phyloP scores from a whole-genome alignment of 2,113 vertebrate genomes.

The Charadrius vociferus region DNA sequence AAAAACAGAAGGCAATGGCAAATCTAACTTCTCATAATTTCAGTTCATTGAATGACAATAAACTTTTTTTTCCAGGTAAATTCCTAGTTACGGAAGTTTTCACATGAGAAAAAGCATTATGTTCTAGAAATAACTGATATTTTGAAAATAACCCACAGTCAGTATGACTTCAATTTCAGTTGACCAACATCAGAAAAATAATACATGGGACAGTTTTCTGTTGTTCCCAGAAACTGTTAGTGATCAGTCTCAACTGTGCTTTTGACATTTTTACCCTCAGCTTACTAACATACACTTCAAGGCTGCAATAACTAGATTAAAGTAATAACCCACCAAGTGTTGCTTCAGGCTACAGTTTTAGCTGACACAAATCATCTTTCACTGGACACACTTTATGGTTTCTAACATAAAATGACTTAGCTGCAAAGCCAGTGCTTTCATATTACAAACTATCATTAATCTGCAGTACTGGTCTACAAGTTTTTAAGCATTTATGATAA shows the following conservation, averaged over 20 bases:
- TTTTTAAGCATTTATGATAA: background rate
- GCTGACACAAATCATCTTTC: constrained; percentile 75
- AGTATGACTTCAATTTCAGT: background rate
- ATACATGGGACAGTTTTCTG: background rate
- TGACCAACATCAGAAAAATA: background rate
- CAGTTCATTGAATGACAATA: background rate
- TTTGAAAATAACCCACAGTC: background rate
- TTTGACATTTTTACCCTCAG: constrained; percentile 61
- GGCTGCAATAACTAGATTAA: constrained; percentile 77
- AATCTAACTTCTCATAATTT: background rate
- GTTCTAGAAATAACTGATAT: background rate
- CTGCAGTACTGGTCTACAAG: background rate
- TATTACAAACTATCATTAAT: constrained; percentile 38
- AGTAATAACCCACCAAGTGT: constrained; percentile 70
- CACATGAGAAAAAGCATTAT: background rate
- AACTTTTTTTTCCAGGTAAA: background rate
- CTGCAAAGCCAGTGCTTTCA: constrained; percentile 41
- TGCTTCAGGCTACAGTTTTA: constrained; percentile 69
- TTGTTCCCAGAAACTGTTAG: constrained; percentile 37
- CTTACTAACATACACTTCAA: constrained; percentile 68
- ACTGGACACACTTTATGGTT: constrained; percentile 58
- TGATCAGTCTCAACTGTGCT: constrained; percentile 42
- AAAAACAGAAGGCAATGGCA: background rate
- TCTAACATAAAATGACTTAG: constrained; percentile 59
- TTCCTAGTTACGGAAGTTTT: background rate